Conservation (phyloP, 2,797 vertebrate genomes). For the Silurus aristotelis region DNA sequence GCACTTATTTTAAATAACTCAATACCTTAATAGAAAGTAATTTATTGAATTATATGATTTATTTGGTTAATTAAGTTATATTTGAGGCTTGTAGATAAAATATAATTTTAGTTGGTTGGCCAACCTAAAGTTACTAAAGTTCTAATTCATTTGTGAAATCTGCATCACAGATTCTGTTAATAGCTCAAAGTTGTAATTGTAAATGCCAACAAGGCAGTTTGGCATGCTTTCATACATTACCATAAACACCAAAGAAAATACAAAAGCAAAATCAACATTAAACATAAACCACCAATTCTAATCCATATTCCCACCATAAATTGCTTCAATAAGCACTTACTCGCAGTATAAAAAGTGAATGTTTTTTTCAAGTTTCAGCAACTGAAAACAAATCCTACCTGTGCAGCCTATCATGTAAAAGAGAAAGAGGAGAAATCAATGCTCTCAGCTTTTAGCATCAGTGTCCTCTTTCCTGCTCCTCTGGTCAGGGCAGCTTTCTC, state of each 20-base stretch:
- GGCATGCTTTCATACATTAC: background rate
- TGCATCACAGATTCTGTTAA: background rate
- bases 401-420: constrained; percentile 35
- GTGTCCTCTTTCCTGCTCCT: constrained; percentile 47
- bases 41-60: background rate
- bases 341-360: constrained; percentile 10
- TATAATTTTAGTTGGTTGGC: background rate
- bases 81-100: background rate
- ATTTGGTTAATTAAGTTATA: background rate
- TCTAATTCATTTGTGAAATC: constrained; percentile 7
- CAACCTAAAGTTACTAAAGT: constrained; percentile 15
- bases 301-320: background rate
- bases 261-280: background rate
- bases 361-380: constrained; percentile 14
- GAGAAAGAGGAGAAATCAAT: constrained; percentile 29
- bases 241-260: background rate
- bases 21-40: background rate
- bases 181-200: background rate
- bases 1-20: background rate
- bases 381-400: constrained; percentile 50
- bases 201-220: background rate
- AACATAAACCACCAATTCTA: background rate
- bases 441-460: constrained; percentile 53
- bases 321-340: background rate
- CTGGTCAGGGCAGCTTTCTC: constrained; percentile 49